phyloP scores from a whole-genome alignment of 2,888 invertebrate species.

The Sympetrum striolatum region DNA sequence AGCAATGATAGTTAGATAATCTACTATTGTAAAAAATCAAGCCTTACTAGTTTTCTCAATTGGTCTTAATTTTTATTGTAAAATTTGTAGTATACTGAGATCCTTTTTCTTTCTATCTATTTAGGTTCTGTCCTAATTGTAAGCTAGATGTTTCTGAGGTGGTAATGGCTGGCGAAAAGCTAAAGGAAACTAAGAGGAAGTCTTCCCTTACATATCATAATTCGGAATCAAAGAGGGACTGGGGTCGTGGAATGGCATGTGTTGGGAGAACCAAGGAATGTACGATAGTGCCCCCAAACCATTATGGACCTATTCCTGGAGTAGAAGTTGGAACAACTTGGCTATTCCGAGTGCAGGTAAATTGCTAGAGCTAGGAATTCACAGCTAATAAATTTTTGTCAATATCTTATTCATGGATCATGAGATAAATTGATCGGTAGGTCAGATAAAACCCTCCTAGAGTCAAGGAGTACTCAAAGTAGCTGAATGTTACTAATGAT shows the following conservation, averaged over 20 bases:
- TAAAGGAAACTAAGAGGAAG: conserved; percentile 68
- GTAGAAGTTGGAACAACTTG: conserved; percentile 84
- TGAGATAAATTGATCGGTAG: no score
- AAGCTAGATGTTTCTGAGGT: conserved; percentile 76
- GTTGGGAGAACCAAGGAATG: conserved; percentile 74
- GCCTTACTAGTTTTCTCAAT: no score
- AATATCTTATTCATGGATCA: no score
- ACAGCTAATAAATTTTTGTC: no score
- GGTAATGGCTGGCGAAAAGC: conserved; percentile 74
- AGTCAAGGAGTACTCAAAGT: no score
- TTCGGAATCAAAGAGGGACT: conserved; percentile 65
- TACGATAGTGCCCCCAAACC: conserved; percentile 72
- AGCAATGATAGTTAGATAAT: no score
- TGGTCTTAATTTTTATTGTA: no score
- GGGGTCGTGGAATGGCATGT: conserved; percentile 86
- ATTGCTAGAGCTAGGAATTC: background rate
- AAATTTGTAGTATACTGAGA: background rate
- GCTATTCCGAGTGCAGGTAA: conserved; percentile 67
- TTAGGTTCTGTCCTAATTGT: conserved; percentile 79
- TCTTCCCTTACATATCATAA: conserved; percentile 63
- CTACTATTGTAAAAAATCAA: no score
- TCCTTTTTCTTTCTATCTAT: conserved; percentile 58
- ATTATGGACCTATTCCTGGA: conserved; percentile 83
- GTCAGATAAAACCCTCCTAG: no score
- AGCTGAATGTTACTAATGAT: no score